Evolutionary conservation across 2,797 vertebrate species (phyloP).

Genomic region (Sphenopsis melanotis): DNA sequence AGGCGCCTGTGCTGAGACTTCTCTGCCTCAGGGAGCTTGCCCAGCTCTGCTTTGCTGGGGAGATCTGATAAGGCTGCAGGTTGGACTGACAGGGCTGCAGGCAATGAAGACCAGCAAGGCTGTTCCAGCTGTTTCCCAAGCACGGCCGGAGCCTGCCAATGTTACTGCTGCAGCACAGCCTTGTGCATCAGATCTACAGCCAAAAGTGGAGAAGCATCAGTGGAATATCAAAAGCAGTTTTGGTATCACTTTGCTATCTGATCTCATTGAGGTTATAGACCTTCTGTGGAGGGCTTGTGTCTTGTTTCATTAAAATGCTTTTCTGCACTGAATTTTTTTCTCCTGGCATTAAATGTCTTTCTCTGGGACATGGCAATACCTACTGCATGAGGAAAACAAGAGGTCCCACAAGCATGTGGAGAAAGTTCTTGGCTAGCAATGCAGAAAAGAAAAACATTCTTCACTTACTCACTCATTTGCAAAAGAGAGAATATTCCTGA

Average conservation of each 20-base stretch:
- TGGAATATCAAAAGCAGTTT: not conserved
- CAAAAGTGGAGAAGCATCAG: not conserved
- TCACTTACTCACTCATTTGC: not conserved
- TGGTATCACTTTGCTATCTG: not conserved
- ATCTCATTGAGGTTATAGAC: not conserved
- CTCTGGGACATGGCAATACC: not conserved
- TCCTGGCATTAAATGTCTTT: not conserved
- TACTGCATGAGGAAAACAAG: not conserved
- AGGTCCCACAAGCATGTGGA: not conserved
- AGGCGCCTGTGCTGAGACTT: not conserved
- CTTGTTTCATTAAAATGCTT: not conserved
- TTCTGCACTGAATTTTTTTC: not conserved
- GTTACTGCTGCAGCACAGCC: not conserved
- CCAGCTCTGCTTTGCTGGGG: not conserved
- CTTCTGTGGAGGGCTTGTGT: not conserved
- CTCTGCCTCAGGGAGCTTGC: not conserved
- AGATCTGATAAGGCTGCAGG: not conserved
- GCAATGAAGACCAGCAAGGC: not conserved
- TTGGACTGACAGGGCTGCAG: not conserved
- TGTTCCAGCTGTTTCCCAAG: not conserved
- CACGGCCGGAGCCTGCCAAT: not conserved
- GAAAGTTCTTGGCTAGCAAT: not conserved
- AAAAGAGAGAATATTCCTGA: not conserved
- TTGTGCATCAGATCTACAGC: rapidly evolving
- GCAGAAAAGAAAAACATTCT: not conserved